A percentile compares a stretch with the other conserved stretches of the same genome.
phyloP scores from a whole-genome alignment of 2,113 vertebrate genomes.

The Osmerus mordax region DNA sequence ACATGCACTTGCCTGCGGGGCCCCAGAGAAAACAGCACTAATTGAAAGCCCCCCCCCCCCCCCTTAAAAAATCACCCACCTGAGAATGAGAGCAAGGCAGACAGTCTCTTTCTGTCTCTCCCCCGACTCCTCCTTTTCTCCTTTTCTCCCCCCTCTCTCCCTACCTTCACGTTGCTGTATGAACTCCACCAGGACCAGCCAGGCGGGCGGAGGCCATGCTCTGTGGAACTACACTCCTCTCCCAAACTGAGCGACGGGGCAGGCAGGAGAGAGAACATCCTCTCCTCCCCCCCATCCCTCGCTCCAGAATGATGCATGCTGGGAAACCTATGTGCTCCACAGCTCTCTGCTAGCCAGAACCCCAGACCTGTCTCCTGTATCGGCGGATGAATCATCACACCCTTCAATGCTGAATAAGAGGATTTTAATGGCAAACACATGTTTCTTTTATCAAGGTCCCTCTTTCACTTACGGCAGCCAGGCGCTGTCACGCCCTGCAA shows the following conservation, averaged over 20 bases:
- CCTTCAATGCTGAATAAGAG: conserved; percentile 62
- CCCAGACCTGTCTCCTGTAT: conserved; percentile 56
- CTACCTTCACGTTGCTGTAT: background rate
- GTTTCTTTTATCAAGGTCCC: conserved; percentile 59
- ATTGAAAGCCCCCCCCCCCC: conserved; percentile 24
- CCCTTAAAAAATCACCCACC: conserved; percentile 12
- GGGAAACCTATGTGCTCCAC: background rate
- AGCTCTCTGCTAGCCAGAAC: conserved; percentile 40
- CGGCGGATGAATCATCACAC: conserved; percentile 45
- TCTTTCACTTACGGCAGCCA: conserved; percentile 54
- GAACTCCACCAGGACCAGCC: conserved; percentile 12
- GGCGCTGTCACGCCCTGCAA: conserved; percentile 66
- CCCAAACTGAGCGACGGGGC: conserved; percentile 29
- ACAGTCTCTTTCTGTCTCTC: background rate
- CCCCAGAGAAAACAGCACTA: conserved; percentile 20
- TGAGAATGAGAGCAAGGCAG: background rate
- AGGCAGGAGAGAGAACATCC: conserved; percentile 23
- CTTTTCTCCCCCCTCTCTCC: background rate
- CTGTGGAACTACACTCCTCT: conserved; percentile 23
- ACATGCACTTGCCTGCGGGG: conserved; percentile 25
- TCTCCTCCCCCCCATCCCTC: conserved; percentile 10
- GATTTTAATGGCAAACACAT: conserved; percentile 71
- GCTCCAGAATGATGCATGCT: no score
- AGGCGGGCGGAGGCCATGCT: conserved; percentile 11
- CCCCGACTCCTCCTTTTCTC: background rate